Evolutionary conservation across 2,888 invertebrate genomes (phyloP), one percentile per base, ranked within the genome.

Genomic region (Phlogophora meticulosa): DNA sequence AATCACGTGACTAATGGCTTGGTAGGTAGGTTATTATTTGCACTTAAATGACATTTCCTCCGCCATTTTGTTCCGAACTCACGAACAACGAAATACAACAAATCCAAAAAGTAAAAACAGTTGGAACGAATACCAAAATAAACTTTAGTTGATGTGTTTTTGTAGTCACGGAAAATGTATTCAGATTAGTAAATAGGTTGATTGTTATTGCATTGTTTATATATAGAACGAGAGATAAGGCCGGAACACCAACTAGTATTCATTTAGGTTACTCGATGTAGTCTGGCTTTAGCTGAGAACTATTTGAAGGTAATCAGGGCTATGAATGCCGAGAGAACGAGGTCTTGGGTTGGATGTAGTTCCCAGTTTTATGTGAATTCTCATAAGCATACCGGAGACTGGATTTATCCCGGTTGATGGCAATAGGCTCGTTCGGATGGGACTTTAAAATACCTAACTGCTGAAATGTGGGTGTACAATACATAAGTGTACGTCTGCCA

Each of bases 211-310:
- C n/a, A 32, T 38, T n/a, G 2, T 63, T 1, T 63, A 63, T 55
- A 24, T 34, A 72, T 72, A 72, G 64, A 49, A 55, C 2, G 2
- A n/a, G 1, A 58, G 72, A 61, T 70, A 63, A 62, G 42, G 72
- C n/a, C 28, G 7, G 17, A 24, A 22, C 10, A 42, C 38, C 9
- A 10, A 22, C 13, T n/a, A n/a, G n/a, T n/a, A n/a, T n/a, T 28
- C 5, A 28, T 49, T 24, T 13, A 13, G 13, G 38, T 17, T 10
- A 22, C 11, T 38, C 4, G n/a, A 9, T 22, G 10, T 22, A 1
- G 24, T 10, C 34, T 42, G 28, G 4, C 4, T 17, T 17, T 34
- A 32, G 4, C 7, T 7, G n/a, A n/a, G 45, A 28, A 28, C 43
- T 43, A 17, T 7, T 46, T 11, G 32, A 49, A 11, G 1, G 20